A percentile compares a stretch with the other conserved stretches of the same genome.
Conservation (phyloP, 1,140 invertebrate genomes). For the Polyergus mexicanus region DNA sequence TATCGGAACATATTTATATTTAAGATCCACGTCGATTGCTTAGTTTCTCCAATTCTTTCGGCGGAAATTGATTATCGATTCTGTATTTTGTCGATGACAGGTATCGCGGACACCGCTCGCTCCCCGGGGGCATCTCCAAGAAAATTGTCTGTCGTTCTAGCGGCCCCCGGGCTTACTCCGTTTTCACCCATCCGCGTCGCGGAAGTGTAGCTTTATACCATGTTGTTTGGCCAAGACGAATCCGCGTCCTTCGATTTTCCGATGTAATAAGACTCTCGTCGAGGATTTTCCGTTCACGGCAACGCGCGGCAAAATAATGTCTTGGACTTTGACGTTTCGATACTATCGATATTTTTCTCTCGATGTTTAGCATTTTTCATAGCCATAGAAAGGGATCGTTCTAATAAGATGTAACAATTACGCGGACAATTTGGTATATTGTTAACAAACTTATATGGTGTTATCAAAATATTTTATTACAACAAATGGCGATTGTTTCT, state of each 20-base stretch:
- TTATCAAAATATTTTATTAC: constrained; percentile 1
- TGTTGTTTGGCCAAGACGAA: constrained; percentile 21
- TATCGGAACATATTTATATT: constrained; percentile 45
- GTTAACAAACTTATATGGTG: not conserved
- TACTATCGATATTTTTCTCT: constrained; percentile 12
- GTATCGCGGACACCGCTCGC: constrained; percentile 53
- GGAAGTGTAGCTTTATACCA: constrained; percentile 8
- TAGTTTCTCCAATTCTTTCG: constrained; percentile 67
- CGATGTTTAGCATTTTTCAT: not conserved
- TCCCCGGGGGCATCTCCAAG: constrained; percentile 52
- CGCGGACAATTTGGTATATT: not conserved
- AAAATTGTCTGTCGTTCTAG: constrained; percentile 69
- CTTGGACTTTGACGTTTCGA: not conserved
- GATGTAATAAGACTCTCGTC: constrained; percentile 43
- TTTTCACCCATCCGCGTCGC: constrained; percentile 24
- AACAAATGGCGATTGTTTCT: not conserved
- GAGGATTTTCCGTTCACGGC: constrained; percentile 37
- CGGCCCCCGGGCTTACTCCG: not conserved
- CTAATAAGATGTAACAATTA: not conserved
- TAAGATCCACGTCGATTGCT: constrained; percentile 53
- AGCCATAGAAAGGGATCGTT: not conserved
- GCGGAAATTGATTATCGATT: constrained; percentile 71
- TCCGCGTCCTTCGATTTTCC: constrained; percentile 49
- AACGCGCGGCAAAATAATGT: constrained; percentile 35
- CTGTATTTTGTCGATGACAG: constrained; percentile 65